Evolutionary conservation across 1,140 invertebrate genomes (phyloP), one percentile per base, ranked within the genome.

Genomic region (Bombus sibiricus): DNA sequence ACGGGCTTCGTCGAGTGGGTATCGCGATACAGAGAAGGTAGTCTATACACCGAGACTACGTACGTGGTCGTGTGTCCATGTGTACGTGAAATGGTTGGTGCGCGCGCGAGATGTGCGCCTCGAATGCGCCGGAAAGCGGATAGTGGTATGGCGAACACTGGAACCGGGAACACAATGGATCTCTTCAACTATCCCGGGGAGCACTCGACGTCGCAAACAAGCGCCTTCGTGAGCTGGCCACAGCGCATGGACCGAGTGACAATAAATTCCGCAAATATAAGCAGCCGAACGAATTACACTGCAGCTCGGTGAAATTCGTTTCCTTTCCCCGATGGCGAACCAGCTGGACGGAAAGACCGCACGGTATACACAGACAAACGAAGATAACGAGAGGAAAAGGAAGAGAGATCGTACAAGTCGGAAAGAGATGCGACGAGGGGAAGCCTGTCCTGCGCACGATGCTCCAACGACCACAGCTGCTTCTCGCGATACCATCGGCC

Each of bases 171-270:
- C 78, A 91, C 90, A 91, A 91, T 91, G 90, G 86, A 91, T 86
- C 90, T 81, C 86, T 88, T 89, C 91, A 90, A 91, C 86, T 87
- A 88, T 81, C 86, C 86, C 81, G 69, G 82, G 81, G 81, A 82
- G 78, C 86, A 88, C 91, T 91, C 91, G 90, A 91, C 88, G 91
- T 91, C 91, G 91, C 91, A 91, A 91, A 91, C 91, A 91, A 91
- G 90, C 90, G 88, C 86, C 88, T 91, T 85, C 86, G 88, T 83
- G 85, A 74, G 81, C 77, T 75, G 90, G 79, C 73, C 87, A 59
- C 47, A 18, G 66, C 74, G 57, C 41, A 69, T 39, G n/a, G 57
- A 81, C 76, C 25, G 78, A 85, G 79, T 85, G 84, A 90, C 90
- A 85, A 90, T 90, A 90, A 90, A 91, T 91, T 88, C 85, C 90